Conservation (phyloP, 2,797 vertebrate genomes). For the Monodelphis domestica region DNA sequence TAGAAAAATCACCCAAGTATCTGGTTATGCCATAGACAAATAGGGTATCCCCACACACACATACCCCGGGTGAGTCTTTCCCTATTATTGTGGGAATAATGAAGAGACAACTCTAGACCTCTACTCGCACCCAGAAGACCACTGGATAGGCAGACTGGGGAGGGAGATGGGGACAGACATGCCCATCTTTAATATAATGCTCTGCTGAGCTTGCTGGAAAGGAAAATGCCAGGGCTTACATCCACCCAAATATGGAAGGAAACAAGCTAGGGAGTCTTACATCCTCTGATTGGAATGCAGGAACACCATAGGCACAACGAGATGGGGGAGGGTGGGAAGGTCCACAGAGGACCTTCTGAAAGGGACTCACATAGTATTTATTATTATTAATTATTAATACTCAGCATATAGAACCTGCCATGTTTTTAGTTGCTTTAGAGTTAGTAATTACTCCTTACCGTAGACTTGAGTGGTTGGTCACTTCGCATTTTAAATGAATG, state of each 20-base stretch:
- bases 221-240: not conserved
- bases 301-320: conserved; percentile 12
- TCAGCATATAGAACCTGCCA: not conserved
- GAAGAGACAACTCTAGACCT: not conserved
- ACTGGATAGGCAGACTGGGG: not conserved
- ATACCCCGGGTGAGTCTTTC: not conserved
- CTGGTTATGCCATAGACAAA: not conserved
- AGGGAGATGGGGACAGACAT: not conserved
- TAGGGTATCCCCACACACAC: not conserved
- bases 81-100: not conserved
- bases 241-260: conserved; percentile 43
- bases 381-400: conserved; percentile 2
- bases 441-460: conserved; percentile 1
- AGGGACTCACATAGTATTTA: not conserved
- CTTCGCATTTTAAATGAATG: not conserved
- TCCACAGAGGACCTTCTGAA: not conserved
- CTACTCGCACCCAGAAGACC: not conserved
- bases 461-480: conserved; percentile 17
- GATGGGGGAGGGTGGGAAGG: conserved; percentile 19
- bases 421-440: conserved; percentile 23
- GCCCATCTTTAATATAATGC: not conserved
- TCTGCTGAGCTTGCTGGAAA: not conserved
- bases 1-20: not conserved
- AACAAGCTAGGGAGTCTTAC: conserved; percentile 22
- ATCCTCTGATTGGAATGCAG: conserved; percentile 57